These are phyloP conservation scores for Esox lucius DNA, from an alignment of 2,797 vertebrate species.

Conservation along the genomic window DNA sequence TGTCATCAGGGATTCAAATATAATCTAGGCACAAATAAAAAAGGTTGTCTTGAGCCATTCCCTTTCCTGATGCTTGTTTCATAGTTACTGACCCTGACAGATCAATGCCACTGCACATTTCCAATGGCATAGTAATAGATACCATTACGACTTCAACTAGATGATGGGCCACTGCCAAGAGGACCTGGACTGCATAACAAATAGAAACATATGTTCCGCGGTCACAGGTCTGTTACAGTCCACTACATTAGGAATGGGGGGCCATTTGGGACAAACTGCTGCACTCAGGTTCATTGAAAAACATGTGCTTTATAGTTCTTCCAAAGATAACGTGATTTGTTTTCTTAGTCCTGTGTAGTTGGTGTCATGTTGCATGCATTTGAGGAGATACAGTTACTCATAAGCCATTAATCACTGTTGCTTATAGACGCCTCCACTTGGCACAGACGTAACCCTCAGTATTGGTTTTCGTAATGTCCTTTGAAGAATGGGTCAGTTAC, in stretches of 20 bases:
- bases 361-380: conserved; percentile 34
- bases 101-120: conserved; percentile 50
- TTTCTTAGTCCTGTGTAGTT: conserved; percentile 33
- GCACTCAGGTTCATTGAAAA: conserved; percentile 29
- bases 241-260: background rate
- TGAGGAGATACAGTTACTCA: conserved; percentile 27
- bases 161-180: conserved; percentile 65
- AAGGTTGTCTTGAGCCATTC: conserved; percentile 39
- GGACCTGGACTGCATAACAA: conserved; percentile 1
- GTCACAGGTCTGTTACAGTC: background rate
- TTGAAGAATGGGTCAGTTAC: conserved; percentile 13
- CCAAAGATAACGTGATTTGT: conserved; percentile 44
- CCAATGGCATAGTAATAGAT: conserved; percentile 32
- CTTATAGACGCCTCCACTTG: conserved; percentile 42
- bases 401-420: conserved; percentile 44
- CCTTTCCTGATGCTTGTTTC: conserved; percentile 46
- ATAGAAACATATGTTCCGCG: background rate
- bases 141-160: conserved; percentile 31
- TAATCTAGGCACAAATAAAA: conserved; percentile 9
- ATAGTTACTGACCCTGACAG: conserved; percentile 44
- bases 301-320: conserved; percentile 49
- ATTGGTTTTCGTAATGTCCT: background rate
- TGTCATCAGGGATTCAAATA: conserved; percentile 18
- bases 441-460: conserved; percentile 17
- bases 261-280: background rate